Evolutionary conservation across 2,797 vertebrate genomes (phyloP).

Genomic region (Anableps anableps): DNA sequence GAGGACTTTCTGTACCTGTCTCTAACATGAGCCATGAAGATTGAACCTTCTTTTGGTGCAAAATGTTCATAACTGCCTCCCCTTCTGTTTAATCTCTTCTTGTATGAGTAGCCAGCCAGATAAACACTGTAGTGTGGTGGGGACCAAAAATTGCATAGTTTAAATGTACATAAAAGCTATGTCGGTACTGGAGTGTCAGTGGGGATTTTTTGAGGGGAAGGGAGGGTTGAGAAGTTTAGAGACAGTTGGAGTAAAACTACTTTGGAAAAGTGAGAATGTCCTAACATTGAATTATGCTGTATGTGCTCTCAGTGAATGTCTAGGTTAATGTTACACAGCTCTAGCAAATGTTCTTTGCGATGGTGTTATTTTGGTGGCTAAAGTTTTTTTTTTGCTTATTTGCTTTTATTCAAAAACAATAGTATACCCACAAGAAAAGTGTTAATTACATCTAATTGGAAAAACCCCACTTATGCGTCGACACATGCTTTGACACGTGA

Average conservation of each 20-base stretch:
- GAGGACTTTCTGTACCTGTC: conserved; percentile 8
- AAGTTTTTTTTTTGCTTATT: background rate
- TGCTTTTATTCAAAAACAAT: background rate
- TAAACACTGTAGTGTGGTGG: background rate
- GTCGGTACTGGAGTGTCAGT: conserved; percentile 4
- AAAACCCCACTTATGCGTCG: background rate
- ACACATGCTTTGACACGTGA: background rate
- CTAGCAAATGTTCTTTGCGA: background rate
- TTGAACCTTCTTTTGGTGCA: background rate
- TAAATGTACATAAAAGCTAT: background rate
- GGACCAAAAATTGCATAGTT: background rate
- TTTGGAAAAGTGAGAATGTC: background rate
- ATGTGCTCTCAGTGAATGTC: conserved; percentile 24
- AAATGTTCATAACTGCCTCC: conserved; percentile 24
- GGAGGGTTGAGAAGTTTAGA: conserved; percentile 1
- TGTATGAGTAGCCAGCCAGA: background rate
- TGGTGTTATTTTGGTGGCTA: background rate
- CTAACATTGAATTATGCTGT: background rate
- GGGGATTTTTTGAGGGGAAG: background rate
- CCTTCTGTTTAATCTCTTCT: conserved; percentile 19
- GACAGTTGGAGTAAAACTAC: conserved; percentile 5
- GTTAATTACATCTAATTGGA: background rate
- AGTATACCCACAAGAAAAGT: background rate
- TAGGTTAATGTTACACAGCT: background rate
- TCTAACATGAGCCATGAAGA: conserved; percentile 21